phyloP scores from a whole-genome alignment of 2,797 vertebrate genomes.

The Bucorvus abyssinicus region DNA sequence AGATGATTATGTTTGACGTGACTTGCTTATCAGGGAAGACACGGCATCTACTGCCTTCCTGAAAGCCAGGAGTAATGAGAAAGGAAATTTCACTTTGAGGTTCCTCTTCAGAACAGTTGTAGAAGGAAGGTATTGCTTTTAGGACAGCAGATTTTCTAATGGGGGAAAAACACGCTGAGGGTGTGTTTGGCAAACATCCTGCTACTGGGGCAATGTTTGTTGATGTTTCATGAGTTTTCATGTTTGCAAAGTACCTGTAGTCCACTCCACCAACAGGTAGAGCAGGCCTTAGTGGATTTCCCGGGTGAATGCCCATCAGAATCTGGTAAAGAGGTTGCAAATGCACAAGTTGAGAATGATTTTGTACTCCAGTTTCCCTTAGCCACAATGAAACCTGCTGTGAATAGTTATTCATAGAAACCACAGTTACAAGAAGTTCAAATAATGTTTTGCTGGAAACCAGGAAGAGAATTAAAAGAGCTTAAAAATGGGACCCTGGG shows the following conservation, averaged over 20 bases:
- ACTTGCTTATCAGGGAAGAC: not conserved
- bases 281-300: not conserved
- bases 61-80: not conserved
- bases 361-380: not conserved
- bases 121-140: not conserved
- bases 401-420: not conserved
- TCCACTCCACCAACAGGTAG: not conserved
- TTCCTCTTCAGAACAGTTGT: not conserved
- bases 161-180: fast-evolving
- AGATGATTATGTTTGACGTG: not conserved
- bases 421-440: not conserved
- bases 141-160: not conserved
- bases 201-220: not conserved
- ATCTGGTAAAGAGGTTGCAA: not conserved
- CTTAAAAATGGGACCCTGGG: not conserved
- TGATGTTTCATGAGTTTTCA: not conserved
- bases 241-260: not conserved
- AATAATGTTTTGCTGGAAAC: not conserved
- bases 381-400: not conserved
- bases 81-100: not conserved
- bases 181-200: not conserved
- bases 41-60: not conserved
- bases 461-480: not conserved
- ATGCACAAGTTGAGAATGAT: not conserved
- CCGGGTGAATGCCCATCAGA: not conserved